Evolutionary conservation across 2,888 invertebrate genomes (phyloP), one percentile per base, ranked within the genome.

Genomic region (Volucella bombylans): DNA sequence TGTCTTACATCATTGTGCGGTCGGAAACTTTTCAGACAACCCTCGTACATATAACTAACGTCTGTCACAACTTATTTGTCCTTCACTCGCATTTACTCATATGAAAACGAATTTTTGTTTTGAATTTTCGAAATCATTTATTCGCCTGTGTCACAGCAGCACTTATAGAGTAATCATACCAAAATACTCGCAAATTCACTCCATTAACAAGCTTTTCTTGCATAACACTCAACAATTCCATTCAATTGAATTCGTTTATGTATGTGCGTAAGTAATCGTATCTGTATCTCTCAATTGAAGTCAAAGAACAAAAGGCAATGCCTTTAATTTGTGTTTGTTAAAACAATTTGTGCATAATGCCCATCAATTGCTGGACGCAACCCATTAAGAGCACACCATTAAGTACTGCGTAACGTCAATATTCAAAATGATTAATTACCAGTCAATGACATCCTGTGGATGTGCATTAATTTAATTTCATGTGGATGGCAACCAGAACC

Each of bases 211-310:
- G 41, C 11, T n/a, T 57, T 43, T 57, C 50, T 74, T 76, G 23
- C 71, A 39, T 41, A 65, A 76, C 65, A 82, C n/a, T 41, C 59
- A 31, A 31, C 31, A 82, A 82, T 82, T 82, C 67, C 9, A 31
- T 71, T 77, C 67, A 82, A 82, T 82, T 82, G 67, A 82, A 57
- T 45, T 50, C 71, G 67, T 82, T 78, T 78, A 31, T 31, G 31
- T 31, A 68, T 72, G 62, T 61, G 77, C 78, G 72, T 72, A 68
- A 82, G 45, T 78, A 39, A 31, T 31, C 31, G 31, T 31, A 31
- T 31, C 31, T 31, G 31, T 31, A 31, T 31, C 31, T 72, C 82
- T 82, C 62, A 82, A 82, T 82, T 82, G 82, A 71, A 71, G 39
- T 6, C 67, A 52, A 38, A 45, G 59, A 76, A 68, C 61, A 72